Base-by-base conservation (phyloP, 2,888 invertebrate species). In the Resseliella maxima region DNA sequence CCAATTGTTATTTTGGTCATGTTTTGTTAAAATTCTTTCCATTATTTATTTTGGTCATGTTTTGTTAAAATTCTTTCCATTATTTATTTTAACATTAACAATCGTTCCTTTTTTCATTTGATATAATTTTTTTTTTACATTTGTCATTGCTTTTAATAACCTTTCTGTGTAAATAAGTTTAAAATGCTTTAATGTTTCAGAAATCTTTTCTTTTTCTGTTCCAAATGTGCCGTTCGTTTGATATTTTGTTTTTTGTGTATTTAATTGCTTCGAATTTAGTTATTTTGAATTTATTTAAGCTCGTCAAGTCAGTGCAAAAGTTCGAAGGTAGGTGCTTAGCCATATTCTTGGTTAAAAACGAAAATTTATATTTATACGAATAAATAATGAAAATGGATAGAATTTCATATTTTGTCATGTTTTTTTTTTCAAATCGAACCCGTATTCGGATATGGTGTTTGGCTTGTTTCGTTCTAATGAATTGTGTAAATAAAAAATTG, bases 371-470 rank as follows among this genome's bases (percentile, higher is more conserved):
- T 59, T 41, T 41, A 41, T 41, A 8, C 41, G 41, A n/a, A n/a
- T n/a, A 50, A 8, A 41, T 8, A 41, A 41, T 41, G 41, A 12
- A 50, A 59, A 24, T 59, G 59, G 31, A 72, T 72, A 50, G 2
- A 10, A 72, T 72, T 27, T 72, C 72, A 72, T 72, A 72, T 10
- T 72, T 72, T 31, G 72, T 35, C 72, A 72, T 72, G n/a, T 15
- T 15, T n/a, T n/a, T n/a, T n/a, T n/a, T n/a, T n/a, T n/a, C n/a
- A 72, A 31, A 31, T 21, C 2, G n/a, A 72, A 72, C 2, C 27
- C 15, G 59, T 5, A 59, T 24, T 12, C 15, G 15, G 31, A 8
- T 12, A 72, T 12, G 15, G 41, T 12, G 41, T 8, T 41, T 12
- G 41, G 41, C 6, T 41, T 41, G 5, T 5, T 41, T 41, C 41